Evolutionary conservation across 2,888 invertebrate genomes (phyloP).

Genomic region (Ectemnius lituratus): DNA sequence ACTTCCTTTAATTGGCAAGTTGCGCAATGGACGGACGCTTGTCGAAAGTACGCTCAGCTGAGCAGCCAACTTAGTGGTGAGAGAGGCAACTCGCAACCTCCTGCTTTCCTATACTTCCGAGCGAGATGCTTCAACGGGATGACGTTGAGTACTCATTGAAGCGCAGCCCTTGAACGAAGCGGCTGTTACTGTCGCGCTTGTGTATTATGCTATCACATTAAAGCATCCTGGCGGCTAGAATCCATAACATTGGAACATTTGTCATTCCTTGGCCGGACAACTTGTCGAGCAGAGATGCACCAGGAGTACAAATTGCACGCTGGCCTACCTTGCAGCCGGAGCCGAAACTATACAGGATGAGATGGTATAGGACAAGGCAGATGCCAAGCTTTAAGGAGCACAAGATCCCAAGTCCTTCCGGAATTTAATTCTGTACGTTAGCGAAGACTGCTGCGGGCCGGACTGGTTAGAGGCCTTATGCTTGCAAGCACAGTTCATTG

Average conservation of each 20-base stretch:
- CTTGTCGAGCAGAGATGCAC: not conserved
- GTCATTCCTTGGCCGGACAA: not conserved
- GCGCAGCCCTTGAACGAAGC: not conserved
- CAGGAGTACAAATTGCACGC: not conserved
- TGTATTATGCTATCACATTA: not conserved
- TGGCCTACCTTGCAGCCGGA: not conserved
- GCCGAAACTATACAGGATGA: not conserved
- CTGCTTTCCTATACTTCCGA: not conserved
- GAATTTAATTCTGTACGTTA: conserved; percentile 31
- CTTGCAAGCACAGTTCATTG: too few relatives aligned
- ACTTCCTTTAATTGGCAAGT: too few relatives aligned
- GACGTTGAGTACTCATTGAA: not conserved
- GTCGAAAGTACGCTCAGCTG: not conserved
- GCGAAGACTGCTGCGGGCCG: not conserved
- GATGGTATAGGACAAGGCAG: not conserved
- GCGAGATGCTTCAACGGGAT: not conserved
- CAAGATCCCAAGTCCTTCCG: not conserved
- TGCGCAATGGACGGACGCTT: not conserved
- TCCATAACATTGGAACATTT: not conserved
- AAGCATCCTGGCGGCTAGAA: not conserved
- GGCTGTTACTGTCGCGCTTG: not conserved
- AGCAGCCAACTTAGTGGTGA: not conserved
- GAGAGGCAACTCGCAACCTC: not conserved
- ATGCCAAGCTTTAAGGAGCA: too few relatives aligned
- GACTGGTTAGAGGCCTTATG: too few relatives aligned